Base-by-base conservation (phyloP, 2,797 vertebrate genomes). In the Microcaecilia unicolor region DNA sequence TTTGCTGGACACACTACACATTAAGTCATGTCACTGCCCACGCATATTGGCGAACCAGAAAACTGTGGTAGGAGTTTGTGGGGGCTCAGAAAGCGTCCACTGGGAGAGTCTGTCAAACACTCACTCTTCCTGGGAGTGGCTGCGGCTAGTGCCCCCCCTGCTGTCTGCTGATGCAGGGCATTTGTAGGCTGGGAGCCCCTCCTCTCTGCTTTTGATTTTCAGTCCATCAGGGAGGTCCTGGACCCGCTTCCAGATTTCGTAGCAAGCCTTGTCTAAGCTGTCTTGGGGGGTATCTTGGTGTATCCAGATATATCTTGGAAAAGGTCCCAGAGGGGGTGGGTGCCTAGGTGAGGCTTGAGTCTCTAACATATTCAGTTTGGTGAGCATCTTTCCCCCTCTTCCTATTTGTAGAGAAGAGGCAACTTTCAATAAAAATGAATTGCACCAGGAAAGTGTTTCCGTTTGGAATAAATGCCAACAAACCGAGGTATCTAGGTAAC, bases 291-390 rank as follows among this genome's bases (percentile, higher is more conserved):
- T 78, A 13, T 72, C 47, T 2, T 69, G 70, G 18, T 88, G 83
- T 30, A 82, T 78, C 89, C 86, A 92, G 31, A 68, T 67, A 30
- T 67, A 71, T 38, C 87, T 70, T 5, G 85, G 85, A 47, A 85
- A 88, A 1, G 84, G 86, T 3, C 79, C 67, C 10, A 78, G 44
- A 0, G 81, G 76, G 1, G 56, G 42, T 1, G 23, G 34, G 4
- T 14, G 23, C 27, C 64, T 72, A 1, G 47, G 5, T 11, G 27
- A 31, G 24, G 9, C 32, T 0, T 55, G 22, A 4, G 29, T 42
- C 23, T 39, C 37, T 34, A 52, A 37, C 4, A 36, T 12, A 1
- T 12, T 36, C 17, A 36, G 36, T 1, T 27, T 31, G 4, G 31
- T 37, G 41, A 47, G 25, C 63, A 80, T 80, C 28, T 19, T 57